These are phyloP conservation scores for Catocala fraxini DNA, from an alignment of 2,888 invertebrate genomes.

Conservation along the genomic window DNA sequence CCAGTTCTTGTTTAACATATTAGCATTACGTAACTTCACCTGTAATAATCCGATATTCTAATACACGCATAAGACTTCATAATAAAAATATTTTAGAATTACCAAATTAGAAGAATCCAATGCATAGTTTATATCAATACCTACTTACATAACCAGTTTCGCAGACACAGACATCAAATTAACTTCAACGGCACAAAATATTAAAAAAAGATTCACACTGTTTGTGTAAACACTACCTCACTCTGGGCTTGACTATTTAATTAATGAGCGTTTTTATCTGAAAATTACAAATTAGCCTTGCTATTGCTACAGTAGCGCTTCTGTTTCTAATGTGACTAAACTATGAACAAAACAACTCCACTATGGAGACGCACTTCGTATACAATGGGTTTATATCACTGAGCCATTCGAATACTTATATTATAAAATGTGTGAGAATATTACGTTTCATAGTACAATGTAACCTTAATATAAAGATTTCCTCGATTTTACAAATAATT, in stretches of 20 bases:
- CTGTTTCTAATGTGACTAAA: slow-evolving; percentile 14
- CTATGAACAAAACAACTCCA: slow-evolving; percentile 3
- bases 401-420: too few species aligned
- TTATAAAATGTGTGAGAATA: too few species aligned
- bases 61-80: too few species aligned
- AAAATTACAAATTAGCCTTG: slow-evolving; percentile 12
- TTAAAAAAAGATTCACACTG: slow-evolving; percentile 12
- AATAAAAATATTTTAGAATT: too few species aligned
- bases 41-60: too few species aligned
- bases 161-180: neutral
- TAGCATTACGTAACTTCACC: too few species aligned
- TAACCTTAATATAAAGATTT: too few species aligned
- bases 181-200: neutral
- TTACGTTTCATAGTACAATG: too few species aligned
- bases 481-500: too few species aligned
- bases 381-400: too few species aligned
- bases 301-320: slow-evolving; percentile 14
- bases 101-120: too few species aligned
- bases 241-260: slow-evolving; percentile 15
- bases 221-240: slow-evolving; percentile 10
- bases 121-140: neutral
- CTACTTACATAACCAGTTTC: slow-evolving; percentile 7
- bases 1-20: too few species aligned
- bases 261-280: slow-evolving; percentile 23
- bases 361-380: neutral